Percentiles rank a stretch among this genome's conserved stretches.
Evolutionary conservation across 2,888 invertebrate genomes (phyloP).

Genomic region (Phortica okadai): DNA sequence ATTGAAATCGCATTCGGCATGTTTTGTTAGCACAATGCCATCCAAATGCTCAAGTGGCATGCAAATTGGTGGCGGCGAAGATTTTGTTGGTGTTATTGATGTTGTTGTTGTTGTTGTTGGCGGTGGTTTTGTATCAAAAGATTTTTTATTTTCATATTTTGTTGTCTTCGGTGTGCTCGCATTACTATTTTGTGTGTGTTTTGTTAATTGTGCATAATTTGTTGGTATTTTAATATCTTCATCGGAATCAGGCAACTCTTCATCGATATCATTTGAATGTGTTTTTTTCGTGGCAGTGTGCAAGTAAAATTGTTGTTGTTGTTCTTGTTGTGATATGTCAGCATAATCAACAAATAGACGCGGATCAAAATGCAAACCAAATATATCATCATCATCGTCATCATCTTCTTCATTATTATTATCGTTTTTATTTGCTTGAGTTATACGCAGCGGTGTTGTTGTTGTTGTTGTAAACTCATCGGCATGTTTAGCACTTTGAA

Average conservation of each 20-base stretch:
- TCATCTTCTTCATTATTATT: slow-evolving; percentile 46
- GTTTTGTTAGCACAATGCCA: slow-evolving; percentile 49
- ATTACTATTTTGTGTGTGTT: neutral
- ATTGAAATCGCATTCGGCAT: slow-evolving; percentile 58
- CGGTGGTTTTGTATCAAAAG: neutral
- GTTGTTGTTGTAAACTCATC: neutral
- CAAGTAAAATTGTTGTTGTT: slow-evolving; percentile 26
- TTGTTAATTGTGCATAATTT: neutral
- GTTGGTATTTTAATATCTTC: slow-evolving; percentile 39
- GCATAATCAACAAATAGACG: slow-evolving; percentile 64
- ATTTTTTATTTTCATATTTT: slow-evolving; percentile 25
- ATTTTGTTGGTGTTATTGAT: neutral
- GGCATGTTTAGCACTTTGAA: neutral
- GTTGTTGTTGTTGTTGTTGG: neutral
- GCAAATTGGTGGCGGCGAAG: slow-evolving; percentile 39
- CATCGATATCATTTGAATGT: slow-evolving; percentile 37
- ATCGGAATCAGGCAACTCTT: slow-evolving; percentile 56
- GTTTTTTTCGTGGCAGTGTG: slow-evolving; percentile 38
- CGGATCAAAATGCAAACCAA: slow-evolving; percentile 62
- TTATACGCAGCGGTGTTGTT: too few relatives aligned
- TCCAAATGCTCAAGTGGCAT: slow-evolving; percentile 41
- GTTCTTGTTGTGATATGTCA: slow-evolving; percentile 39
- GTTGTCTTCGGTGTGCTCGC: slow-evolving; percentile 57
- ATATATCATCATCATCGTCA: slow-evolving; percentile 50
- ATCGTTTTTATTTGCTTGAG: slow-evolving; percentile 38